These are phyloP conservation scores for Strigamia crassipes DNA, from an alignment of 2,888 invertebrate genomes.

Conservation along the genomic window DNA sequence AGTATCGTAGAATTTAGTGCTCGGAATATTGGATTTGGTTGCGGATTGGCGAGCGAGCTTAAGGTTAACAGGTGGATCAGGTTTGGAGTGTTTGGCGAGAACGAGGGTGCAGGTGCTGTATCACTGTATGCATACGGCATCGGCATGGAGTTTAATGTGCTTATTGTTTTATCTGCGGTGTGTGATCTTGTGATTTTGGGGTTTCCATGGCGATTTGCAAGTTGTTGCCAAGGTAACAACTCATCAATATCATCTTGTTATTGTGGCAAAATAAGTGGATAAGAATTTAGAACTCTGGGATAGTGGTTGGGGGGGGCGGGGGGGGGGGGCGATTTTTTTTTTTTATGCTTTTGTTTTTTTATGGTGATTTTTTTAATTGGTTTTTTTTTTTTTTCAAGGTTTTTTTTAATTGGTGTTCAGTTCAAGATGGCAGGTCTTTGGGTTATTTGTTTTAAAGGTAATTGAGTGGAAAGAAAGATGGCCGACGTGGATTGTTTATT, in stretches of 20 bases:
- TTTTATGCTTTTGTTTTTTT: neutral
- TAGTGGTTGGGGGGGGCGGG: neutral
- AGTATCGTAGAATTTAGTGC: neutral
- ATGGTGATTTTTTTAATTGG: neutral
- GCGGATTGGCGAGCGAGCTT: neutral
- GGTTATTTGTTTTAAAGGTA: constrained; percentile 12
- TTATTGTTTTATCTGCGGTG: neutral
- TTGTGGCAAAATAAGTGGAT: constrained; percentile 30
- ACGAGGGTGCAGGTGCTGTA: neutral
- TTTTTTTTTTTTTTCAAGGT: neutral
- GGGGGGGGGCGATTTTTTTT: too few species aligned
- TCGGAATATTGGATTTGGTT: neutral
- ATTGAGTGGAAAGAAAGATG: neutral
- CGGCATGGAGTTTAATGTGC: neutral
- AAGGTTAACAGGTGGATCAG: neutral
- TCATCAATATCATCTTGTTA: constrained; percentile 30
- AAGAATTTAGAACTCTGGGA: neutral
- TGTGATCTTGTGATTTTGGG: neutral
- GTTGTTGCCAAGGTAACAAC: neutral
- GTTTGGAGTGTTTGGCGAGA: neutral
- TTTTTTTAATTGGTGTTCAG: neutral
- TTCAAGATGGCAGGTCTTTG: neutral
- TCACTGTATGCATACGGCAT: too few species aligned
- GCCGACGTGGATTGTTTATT: neutral
- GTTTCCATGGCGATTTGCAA: neutral